Evolutionary conservation across 2,888 invertebrate genomes (phyloP).

Genomic region (Hypolimnas misippus): DNA sequence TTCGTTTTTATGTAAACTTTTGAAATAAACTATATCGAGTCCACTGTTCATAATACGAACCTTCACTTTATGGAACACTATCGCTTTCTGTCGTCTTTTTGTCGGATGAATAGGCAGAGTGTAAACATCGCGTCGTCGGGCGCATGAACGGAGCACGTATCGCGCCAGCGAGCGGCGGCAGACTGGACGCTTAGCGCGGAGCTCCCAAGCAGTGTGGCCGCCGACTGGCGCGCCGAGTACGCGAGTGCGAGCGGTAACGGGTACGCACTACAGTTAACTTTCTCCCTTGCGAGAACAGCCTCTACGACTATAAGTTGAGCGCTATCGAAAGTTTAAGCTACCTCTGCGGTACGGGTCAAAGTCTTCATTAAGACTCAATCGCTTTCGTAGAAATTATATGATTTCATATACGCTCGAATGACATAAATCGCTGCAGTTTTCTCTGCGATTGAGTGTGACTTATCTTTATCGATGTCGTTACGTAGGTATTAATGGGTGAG

Average conservation of each 20-base stretch:
- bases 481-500: constrained; percentile 42
- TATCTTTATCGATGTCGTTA: not conserved
- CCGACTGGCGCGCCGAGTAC: constrained; percentile 52
- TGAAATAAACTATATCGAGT: constrained; percentile 24
- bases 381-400: constrained; percentile 26
- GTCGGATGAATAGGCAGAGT: constrained; percentile 54
- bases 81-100: constrained; percentile 71
- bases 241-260: constrained; percentile 65
- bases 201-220: too few species aligned
- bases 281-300: constrained; percentile 63
- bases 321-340: constrained; percentile 77
- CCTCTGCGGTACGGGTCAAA: constrained; percentile 72
- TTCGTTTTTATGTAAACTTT: constrained; percentile 35
- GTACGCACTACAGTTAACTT: constrained; percentile 83
- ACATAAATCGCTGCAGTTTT: constrained; percentile 5
- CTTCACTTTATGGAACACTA: constrained; percentile 63
- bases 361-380: constrained; percentile 55
- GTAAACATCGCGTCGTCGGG: constrained; percentile 59
- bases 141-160: not conserved
- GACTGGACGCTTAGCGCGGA: constrained; percentile 23
- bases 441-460: constrained; percentile 6
- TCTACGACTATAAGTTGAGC: constrained; percentile 62
- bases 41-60: constrained; percentile 39
- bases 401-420: constrained; percentile 8
- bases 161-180: constrained; percentile 36